Evolutionary conservation across 2,797 vertebrate species (phyloP), one percentile per base, ranked within the genome.

Genomic region (Danio kyathit): DNA sequence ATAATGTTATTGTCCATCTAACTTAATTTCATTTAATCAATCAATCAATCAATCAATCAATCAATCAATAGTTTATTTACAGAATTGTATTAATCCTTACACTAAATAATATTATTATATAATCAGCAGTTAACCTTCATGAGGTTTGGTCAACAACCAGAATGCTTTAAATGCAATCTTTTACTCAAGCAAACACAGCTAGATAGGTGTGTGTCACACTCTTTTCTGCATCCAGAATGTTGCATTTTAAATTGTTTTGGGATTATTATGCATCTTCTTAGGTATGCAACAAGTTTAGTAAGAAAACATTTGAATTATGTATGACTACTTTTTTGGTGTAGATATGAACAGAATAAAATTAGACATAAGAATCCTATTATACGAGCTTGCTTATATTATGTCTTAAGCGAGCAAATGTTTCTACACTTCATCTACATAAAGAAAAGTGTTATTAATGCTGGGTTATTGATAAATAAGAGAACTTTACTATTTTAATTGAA

Each of bases 341-440:
- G 52, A 78, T 78, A 69, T 49, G 19, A 66, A 78, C 52, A 57
- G 64, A 59, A 65, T 46, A 49, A 59, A 66, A 78, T 77, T 57
- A 59, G 7, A 44, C 64, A 44, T 29, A 38, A 38, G 14, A 38
- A 40, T 59, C 52, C 5, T 29, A 48, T 11, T 38, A 57, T 56
- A 60, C 44, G 48, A 67, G 2, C 64, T 40, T 9, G n/a, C 40
- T 72, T 44, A 56, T 65, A 56, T 48, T 5, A 46, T 19, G 13
- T 54, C 48, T 77, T 57, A 54, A 57, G 51, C 43, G 19, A 67
- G n/a, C 14, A 46, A 5, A 38, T 29, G 29, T 29, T 29, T 29
- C 29, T 1, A 29, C 29, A 29, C 29, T 29, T 29, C 29, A n/a
- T n/a, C n/a, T n/a, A n/a, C n/a, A n/a, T n/a, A n/a, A n/a, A n/a